These are phyloP conservation scores for Perithous albicinctus DNA, from an alignment of 2,888 invertebrate species.

Conservation along the genomic window DNA sequence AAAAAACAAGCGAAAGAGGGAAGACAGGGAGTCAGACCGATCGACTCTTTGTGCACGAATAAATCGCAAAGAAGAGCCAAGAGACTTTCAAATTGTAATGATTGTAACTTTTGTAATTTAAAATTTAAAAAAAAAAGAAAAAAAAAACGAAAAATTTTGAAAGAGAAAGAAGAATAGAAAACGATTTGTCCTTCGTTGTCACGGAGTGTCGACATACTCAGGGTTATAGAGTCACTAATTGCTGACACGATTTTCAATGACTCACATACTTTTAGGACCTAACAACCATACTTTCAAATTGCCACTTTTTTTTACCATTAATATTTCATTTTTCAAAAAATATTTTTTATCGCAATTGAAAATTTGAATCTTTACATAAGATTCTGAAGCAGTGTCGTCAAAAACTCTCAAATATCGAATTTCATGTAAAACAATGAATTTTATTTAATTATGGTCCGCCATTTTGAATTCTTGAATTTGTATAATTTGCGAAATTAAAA, in stretches of 20 bases:
- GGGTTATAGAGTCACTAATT: not conserved
- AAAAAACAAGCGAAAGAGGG: not conserved
- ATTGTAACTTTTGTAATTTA: not conserved
- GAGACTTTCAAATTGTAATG: not conserved
- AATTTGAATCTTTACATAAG: too few relatives aligned
- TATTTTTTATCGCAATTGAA: too few relatives aligned
- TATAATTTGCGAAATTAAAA: too few relatives aligned
- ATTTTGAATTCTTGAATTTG: too few relatives aligned
- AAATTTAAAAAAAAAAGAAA: not conserved
- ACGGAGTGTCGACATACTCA: not conserved
- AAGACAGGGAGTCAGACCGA: constrained; percentile 4
- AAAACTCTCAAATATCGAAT: too few relatives aligned
- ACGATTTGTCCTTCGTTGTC: not conserved
- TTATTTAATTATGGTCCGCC: too few relatives aligned
- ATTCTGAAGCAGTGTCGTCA: too few relatives aligned
- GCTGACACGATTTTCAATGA: not conserved
- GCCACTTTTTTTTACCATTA: too few relatives aligned
- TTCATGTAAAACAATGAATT: too few relatives aligned
- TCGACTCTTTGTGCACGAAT: not conserved
- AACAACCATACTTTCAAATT: not conserved
- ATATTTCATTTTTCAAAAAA: too few relatives aligned
- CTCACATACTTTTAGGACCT: not conserved
- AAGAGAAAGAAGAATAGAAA: not conserved
- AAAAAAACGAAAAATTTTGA: too few relatives aligned
- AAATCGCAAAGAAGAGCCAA: constrained; percentile 12